These are phyloP conservation scores for Fundulus diaphanus DNA, from an alignment of 2,797 vertebrate species.

Conservation along the genomic window DNA sequence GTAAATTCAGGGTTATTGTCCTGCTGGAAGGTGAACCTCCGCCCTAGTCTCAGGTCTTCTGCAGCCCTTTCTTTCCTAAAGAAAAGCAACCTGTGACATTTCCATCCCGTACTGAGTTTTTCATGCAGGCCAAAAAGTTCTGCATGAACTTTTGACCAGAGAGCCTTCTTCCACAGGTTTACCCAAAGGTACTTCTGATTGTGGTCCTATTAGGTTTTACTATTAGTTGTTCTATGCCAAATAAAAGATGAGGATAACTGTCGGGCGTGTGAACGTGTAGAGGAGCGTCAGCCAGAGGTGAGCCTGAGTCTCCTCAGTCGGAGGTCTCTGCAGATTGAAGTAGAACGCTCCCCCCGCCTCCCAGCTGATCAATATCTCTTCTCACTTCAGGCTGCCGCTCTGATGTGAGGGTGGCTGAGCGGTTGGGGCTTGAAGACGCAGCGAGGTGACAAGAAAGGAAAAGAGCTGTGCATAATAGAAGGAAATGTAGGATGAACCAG, in stretches of 20 bases:
- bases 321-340: not conserved
- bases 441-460: not conserved
- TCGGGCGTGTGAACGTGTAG: not conserved
- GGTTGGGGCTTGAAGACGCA: slow-evolving; percentile 11
- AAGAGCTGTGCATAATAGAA: not conserved
- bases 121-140: not conserved
- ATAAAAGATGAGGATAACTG: not conserved
- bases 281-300: slow-evolving; percentile 1
- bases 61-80: not conserved
- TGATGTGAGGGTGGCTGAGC: slow-evolving; percentile 4
- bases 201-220: too few relatives aligned
- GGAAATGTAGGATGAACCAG: not conserved
- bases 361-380: slow-evolving; percentile 47
- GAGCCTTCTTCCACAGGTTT: too few relatives aligned
- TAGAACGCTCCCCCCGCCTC: not conserved
- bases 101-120: not conserved
- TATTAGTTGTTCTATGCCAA: too few relatives aligned
- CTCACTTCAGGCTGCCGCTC: slow-evolving; percentile 32
- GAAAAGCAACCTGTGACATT: not conserved
- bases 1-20: too few relatives aligned
- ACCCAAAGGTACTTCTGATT: too few relatives aligned
- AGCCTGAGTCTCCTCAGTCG: not conserved
- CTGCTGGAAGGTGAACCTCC: too few relatives aligned
- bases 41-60: too few relatives aligned
- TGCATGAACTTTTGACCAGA: too few relatives aligned